These are phyloP conservation scores for Lochmaea capreae DNA, from an alignment of 2,888 invertebrate genomes.

Conservation along the genomic window DNA sequence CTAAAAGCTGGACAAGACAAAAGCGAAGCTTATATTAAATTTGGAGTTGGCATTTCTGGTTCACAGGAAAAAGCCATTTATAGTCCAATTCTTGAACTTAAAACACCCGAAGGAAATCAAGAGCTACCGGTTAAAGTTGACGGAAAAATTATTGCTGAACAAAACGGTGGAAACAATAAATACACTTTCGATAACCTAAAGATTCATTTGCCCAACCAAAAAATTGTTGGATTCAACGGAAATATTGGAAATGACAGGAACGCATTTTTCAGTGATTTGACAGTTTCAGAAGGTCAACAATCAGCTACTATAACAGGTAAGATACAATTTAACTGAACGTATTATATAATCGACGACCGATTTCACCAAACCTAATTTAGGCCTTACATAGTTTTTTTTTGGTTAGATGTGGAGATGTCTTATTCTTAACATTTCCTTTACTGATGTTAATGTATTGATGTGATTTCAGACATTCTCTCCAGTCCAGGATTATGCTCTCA, in stretches of 20 bases:
- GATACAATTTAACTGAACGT: not conserved
- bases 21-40: slow-evolving; percentile 72
- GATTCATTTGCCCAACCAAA: slow-evolving; percentile 63
- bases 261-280: slow-evolving; percentile 67
- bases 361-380: no score
- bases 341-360: no score
- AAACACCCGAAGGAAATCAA: slow-evolving; percentile 68
- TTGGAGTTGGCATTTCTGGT: slow-evolving; percentile 74
- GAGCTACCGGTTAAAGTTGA: slow-evolving; percentile 67
- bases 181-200: slow-evolving; percentile 72
- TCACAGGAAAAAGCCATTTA: slow-evolving; percentile 69
- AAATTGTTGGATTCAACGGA: slow-evolving; percentile 69
- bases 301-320: slow-evolving; percentile 63
- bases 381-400: no score
- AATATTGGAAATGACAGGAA: slow-evolving; percentile 62
- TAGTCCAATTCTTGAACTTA: slow-evolving; percentile 77
- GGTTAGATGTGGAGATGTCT: no score
- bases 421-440: no score
- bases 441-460: no score
- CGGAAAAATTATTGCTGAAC: slow-evolving; percentile 66
- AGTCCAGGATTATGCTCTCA: no score
- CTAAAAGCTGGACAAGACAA: slow-evolving; percentile 71
- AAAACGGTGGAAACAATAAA: slow-evolving; percentile 65
- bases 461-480: no score
- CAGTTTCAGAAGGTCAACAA: slow-evolving; percentile 67